phyloP scores from a whole-genome alignment of 2,888 invertebrate genomes.

The Dicranocentrus wangi region DNA sequence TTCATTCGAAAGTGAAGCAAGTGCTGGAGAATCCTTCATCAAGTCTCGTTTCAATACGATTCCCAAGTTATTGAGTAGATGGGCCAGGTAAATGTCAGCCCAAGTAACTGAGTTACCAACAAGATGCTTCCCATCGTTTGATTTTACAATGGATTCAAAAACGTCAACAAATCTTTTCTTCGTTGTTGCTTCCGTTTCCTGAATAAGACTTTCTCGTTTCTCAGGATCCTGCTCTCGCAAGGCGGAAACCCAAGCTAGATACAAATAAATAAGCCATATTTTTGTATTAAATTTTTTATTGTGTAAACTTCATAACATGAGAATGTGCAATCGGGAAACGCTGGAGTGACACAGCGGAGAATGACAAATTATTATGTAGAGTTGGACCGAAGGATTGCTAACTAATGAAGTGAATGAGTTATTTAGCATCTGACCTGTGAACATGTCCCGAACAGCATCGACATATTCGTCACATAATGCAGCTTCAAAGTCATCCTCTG shows the following conservation, averaged over 20 bases:
- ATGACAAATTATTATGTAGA: too few species aligned
- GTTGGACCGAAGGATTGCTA: too few species aligned
- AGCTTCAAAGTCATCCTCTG: constrained; percentile 78
- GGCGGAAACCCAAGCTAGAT: constrained; percentile 20
- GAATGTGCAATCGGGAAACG: too few species aligned
- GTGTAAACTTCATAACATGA: too few species aligned
- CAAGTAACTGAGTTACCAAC: constrained; percentile 60
- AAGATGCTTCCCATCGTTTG: constrained; percentile 46
- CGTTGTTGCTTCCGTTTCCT: background rate
- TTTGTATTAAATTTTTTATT: too few species aligned
- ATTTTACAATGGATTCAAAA: constrained; percentile 46
- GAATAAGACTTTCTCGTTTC: background rate
- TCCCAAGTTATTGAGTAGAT: constrained; percentile 78
- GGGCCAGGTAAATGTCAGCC: constrained; percentile 78
- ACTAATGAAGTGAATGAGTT: background rate
- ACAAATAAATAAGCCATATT: background rate
- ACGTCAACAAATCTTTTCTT: constrained; percentile 75
- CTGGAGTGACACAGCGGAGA: too few species aligned
- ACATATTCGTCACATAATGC: constrained; percentile 79
- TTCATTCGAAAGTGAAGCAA: constrained; percentile 77
- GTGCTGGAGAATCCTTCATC: constrained; percentile 77
- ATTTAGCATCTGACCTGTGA: background rate
- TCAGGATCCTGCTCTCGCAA: constrained; percentile 4
- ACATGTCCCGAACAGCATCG: constrained; percentile 77
- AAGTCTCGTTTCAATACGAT: constrained; percentile 77